Base-by-base conservation (phyloP, 2,113 vertebrate species). In the Xiphias gladius region DNA sequence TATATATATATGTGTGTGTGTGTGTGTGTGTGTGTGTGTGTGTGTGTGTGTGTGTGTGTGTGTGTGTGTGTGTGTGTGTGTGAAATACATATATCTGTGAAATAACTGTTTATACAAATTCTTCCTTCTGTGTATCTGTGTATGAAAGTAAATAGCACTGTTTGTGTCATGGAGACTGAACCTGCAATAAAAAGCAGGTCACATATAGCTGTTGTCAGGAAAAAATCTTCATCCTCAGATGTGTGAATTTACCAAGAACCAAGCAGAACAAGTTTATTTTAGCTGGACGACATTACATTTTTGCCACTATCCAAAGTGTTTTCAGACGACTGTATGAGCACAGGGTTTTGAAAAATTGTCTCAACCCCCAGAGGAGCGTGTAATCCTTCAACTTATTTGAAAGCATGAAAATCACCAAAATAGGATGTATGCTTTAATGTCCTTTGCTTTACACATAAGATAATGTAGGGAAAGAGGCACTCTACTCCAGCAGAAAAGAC, bases 321-420 rank as follows among this genome's bases (percentile, higher is more conserved):
- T 82, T 77, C 72, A 74, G 55, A 78, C 54, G 46, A 75, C 66
- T 80, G 32, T 26, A 39, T n/a, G 63, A 55, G 54, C 6, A 16
- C 13, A 48, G 20, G 57, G 75, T 80, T 80, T 76, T 61, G 43
- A 73, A 76, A 83, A 76, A 81, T 62, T 32, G 69, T 59, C 68
- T 79, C 74, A 70, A 26, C 62, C 66, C 77, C 70, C 17, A 7
- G 37, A 73, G 68, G 64, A 86, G 65, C 55, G 43, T 82, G 58
- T 70, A 70, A 83, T 81, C 65, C 57, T 83, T 83, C 26, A 74
- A 73, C 32, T 66, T 59, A 69, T 80, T 74, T 87, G 26, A 80
- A 74, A 68, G 76, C 79, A 72, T 81, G 50, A 76, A 83, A 84
- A 70, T 77, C 54, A 84, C 35, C 70, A 68, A 76, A 80, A 55